Evolutionary conservation across 2,797 vertebrate species (phyloP), one percentile per base, ranked within the genome.

Genomic region (Semaprochilodus insignis): DNA sequence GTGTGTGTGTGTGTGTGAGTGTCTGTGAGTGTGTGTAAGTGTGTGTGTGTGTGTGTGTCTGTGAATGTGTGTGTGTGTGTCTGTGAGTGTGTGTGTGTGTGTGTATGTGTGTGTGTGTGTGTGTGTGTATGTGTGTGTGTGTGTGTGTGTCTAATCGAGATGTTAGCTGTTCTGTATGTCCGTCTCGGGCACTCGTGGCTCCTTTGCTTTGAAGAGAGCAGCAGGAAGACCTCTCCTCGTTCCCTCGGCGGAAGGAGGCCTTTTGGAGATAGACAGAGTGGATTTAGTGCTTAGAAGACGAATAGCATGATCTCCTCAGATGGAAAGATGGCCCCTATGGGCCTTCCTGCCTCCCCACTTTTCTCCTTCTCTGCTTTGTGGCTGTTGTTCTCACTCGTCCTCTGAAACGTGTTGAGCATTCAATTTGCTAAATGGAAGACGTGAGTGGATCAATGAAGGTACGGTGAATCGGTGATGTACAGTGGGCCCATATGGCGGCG

Each of bases 381-480:
- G 5, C 60, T 25, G 3, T 31, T 31, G 31, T 31, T 31, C 31
- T 31, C 31, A 31, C 10, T 51, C 48, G 14, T 52, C 10, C 51
- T 52, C 51, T 52, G 51, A 59, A 21, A 59, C 8, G 23, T 36
- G 36, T 66, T 7, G 63, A 36, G 14, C 19, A 8, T 36, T 66
- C 63, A 66, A 66, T 66, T 66, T 34, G 63, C 34, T 66, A 66
- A 66, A 66, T 66, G 31, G 15, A 36, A 19, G 63, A 36, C 17
- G 7, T 19, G 63, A 34, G 63, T 34, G 63, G 25, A 62, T 62
- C 60, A 62, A 27, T 62, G 60, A 62, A 27, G 23, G 3, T 27
- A 14, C 21, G 27, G 25, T 57, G 54, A 19, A 19, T 17, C 19
- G 40, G 40, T 59, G 60, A 27, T 34, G 63, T 6, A 66, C 63